Evolutionary conservation across 2,888 invertebrate genomes (phyloP), one percentile per base, ranked within the genome.

Genomic region (Sesia bembeciformis): DNA sequence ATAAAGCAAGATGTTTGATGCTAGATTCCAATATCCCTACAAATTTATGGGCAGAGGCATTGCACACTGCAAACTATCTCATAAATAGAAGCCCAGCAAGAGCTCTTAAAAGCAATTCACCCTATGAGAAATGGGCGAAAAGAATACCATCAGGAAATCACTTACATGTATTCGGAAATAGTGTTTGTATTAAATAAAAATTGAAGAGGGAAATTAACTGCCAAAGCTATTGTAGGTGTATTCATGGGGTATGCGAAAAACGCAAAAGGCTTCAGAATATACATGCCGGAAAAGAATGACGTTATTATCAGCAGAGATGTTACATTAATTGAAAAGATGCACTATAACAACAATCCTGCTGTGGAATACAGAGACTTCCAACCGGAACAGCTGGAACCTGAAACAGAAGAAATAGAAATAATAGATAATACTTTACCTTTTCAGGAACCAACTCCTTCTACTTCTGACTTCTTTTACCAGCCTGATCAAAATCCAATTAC

Each of bases 211-310:
- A 68, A 68, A 57, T 64, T 71, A 7, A 62, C 67, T 4, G 51
- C 60, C 3, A 54, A 62, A 53, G 52, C 56, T 4, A 58, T 60
- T 54, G 62, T 64, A 56, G 60, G 66, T 4, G 62, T 63, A 4
- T 63, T 71, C 40, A 49, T 68, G 7, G 70, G 67, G 39, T 68
- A 70, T 46, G 56, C 59, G 8, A 56, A 60, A 4, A 49, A 56
- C 52, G 57, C 61, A 0, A 69, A 68, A 55, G 64, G 55, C 5
- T 70, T 59, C 53, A 54, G 64, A 57, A 54, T 68, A 4, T 67
- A n/a, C n/a, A n/a, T n/a, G n/a, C n/a, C n/a, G n/a, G n/a, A n/a
- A n/a, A n/a, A n/a, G n/a, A n/a, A n/a, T n/a, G n/a, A n/a, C n/a
- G n/a, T n/a, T n/a, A n/a, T n/a, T n/a, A n/a, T n/a, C n/a, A n/a